Evolutionary conservation across 2,113 vertebrate genomes (phyloP), one percentile per base, ranked within the genome.

Genomic region (Rostratula benghalensis): DNA sequence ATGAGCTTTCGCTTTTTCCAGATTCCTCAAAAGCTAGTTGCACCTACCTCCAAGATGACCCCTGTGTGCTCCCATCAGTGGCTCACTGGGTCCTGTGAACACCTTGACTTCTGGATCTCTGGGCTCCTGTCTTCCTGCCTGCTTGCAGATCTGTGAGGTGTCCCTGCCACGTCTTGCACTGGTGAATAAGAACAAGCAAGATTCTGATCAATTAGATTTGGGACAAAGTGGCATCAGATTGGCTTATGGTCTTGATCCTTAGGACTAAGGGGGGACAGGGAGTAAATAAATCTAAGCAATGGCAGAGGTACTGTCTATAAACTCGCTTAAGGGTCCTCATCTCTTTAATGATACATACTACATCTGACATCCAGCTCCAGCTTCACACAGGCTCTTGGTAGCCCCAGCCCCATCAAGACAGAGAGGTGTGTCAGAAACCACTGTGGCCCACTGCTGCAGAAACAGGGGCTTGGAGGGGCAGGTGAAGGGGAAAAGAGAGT

Each of bases 51-150:
- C 57, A 87, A 75, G 43, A 43, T 0, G 3, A 43, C 0, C 2
- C 15, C 30, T 23, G 3, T 2, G 0, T 14, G 10, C 9, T 18
- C 10, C 15, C 1, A 12, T 9, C 30, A 68, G 43, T 51, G 48
- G 5, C 33, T 82, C 35, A 4, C 28, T 35, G 33, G 10, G 10
- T 84, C 28, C 22, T 1, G 0, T 81, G 23, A 33, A 51, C 31
- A 39, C 3, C 9, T 0, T 20, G 28, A 70, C 37, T 81, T 87
- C n/a, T 60, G 10, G 3, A 6, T 64, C 27, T 35, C 45, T 45
- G 53, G 78, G n/a, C 28, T 70, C 15, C 48, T 70, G 13, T 67
- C 2, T 5, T 69, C 31, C 78, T 31, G 30, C 23, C 35, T 35
- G 16, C 25, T 73, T 57, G 24, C 54, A 39, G 21, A 27, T 24